Evolutionary conservation across 1,140 invertebrate genomes (phyloP).

Genomic region (Zophobas atratus): DNA sequence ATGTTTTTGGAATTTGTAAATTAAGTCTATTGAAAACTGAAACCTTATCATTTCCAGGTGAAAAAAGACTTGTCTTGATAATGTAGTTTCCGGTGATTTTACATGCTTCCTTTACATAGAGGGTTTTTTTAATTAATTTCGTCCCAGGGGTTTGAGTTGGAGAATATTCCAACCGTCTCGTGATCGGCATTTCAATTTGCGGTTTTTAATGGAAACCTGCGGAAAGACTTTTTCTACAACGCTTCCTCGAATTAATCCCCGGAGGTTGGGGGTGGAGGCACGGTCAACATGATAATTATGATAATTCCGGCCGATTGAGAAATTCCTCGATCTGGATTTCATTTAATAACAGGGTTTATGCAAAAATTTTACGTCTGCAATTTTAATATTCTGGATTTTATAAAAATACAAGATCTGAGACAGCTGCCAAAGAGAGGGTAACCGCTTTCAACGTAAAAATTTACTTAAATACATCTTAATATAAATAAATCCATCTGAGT

Average conservation of each 20-base stretch:
- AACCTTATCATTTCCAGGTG: too few species aligned
- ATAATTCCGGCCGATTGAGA: constrained; percentile 22
- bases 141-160: constrained; percentile 1
- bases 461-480: too few species aligned
- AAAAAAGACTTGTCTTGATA: too few species aligned
- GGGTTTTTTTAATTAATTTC: constrained; percentile 35
- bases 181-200: constrained; percentile 41
- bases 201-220: constrained; percentile 39
- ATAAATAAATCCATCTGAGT: too few species aligned
- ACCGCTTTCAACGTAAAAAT: too few species aligned
- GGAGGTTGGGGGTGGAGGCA: constrained; percentile 21
- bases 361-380: constrained; percentile 2
- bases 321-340: constrained; percentile 4
- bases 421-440: too few species aligned
- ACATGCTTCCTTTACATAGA: constrained; percentile 28
- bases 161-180: constrained; percentile 31
- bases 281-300: constrained; percentile 31
- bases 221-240: constrained; percentile 39
- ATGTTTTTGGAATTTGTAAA: too few species aligned
- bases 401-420: neutral
- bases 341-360: constrained; percentile 18
- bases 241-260: constrained; percentile 35
- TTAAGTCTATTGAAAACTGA: too few species aligned
- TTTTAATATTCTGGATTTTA: neutral
- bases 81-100: neutral